A percentile compares a stretch with the other conserved stretches of the same genome.
phyloP scores from a whole-genome alignment of 1,140 invertebrate species.

The Coelopa frigida region DNA sequence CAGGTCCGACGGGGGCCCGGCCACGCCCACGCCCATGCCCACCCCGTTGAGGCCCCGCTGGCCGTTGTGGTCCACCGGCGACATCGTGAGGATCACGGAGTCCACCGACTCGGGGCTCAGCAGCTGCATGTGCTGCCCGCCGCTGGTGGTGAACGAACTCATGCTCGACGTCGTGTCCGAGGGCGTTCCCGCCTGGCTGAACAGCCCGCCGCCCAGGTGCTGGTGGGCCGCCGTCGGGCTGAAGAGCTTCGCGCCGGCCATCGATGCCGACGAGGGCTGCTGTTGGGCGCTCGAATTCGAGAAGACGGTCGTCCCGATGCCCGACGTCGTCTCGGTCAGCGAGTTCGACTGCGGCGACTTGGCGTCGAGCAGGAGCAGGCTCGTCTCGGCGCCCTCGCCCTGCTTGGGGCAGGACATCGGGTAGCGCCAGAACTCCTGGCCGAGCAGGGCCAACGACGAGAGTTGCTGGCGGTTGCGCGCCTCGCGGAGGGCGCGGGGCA shows the following conservation, averaged over 20 bases:
- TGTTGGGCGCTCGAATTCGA: slow-evolving; percentile 17
- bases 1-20: background rate
- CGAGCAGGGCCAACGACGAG: slow-evolving; percentile 79
- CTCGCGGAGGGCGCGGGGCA: slow-evolving; percentile 75
- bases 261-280: slow-evolving; percentile 15
- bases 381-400: slow-evolving; percentile 10
- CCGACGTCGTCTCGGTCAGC: slow-evolving; percentile 41
- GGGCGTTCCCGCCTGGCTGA: slow-evolving; percentile 50
- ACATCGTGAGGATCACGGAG: slow-evolving; percentile 68
- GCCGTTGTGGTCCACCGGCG: slow-evolving; percentile 50
- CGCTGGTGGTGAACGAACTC: slow-evolving; percentile 56
- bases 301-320: slow-evolving; percentile 38
- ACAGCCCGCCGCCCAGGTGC: slow-evolving; percentile 23
- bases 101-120: slow-evolving; percentile 52
- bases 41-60: slow-evolving; percentile 14
- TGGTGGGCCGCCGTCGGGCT: slow-evolving; percentile 26
- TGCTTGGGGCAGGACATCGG: slow-evolving; percentile 38
- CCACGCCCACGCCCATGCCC: background rate
- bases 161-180: slow-evolving; percentile 56
- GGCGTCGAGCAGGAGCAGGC: slow-evolving; percentile 28
- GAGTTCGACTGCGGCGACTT: slow-evolving; percentile 41
- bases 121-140: slow-evolving; percentile 42
- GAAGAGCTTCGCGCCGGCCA: slow-evolving; percentile 24
- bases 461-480: slow-evolving; percentile 84
- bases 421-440: slow-evolving; percentile 91